Evolutionary conservation across 1,140 invertebrate genomes (phyloP).

Genomic region (Drosophila tristis): DNA sequence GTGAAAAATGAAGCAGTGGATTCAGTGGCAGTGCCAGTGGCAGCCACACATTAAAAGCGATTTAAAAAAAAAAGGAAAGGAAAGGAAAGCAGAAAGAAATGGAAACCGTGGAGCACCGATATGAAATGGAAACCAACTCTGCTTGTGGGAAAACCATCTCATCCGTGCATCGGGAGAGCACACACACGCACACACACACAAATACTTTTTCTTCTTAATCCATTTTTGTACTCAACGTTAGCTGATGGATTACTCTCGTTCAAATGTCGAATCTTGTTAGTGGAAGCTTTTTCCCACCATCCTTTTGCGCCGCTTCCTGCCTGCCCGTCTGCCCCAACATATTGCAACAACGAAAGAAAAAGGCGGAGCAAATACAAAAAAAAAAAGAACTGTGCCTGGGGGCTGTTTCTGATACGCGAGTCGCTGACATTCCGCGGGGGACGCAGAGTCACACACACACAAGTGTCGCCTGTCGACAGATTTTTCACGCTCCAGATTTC

Average conservation of each 20-base stretch:
- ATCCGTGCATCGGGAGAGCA: constrained; percentile 12
- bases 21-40: constrained; percentile 27
- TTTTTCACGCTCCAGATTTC: constrained; percentile 72
- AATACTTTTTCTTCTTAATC: constrained; percentile 65
- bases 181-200: constrained; percentile 40
- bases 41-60: constrained; percentile 72
- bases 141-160: neutral
- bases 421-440: constrained; percentile 51
- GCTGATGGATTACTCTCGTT: constrained; percentile 80
- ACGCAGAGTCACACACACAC: constrained; percentile 60
- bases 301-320: neutral
- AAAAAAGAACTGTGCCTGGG: constrained; percentile 37
- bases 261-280: constrained; percentile 81
- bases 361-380: constrained; percentile 15
- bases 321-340: neutral
- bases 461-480: constrained; percentile 64
- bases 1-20: constrained; percentile 70
- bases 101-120: constrained; percentile 21
- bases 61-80: constrained; percentile 61
- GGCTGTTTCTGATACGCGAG: constrained; percentile 25
- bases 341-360: constrained; percentile 26
- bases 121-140: constrained; percentile 51
- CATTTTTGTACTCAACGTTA: constrained; percentile 73
- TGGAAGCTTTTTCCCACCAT: constrained; percentile 32
- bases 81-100: constrained; percentile 18